phyloP scores from a whole-genome alignment of 2,797 vertebrate genomes.

The Cyprinella venusta region DNA sequence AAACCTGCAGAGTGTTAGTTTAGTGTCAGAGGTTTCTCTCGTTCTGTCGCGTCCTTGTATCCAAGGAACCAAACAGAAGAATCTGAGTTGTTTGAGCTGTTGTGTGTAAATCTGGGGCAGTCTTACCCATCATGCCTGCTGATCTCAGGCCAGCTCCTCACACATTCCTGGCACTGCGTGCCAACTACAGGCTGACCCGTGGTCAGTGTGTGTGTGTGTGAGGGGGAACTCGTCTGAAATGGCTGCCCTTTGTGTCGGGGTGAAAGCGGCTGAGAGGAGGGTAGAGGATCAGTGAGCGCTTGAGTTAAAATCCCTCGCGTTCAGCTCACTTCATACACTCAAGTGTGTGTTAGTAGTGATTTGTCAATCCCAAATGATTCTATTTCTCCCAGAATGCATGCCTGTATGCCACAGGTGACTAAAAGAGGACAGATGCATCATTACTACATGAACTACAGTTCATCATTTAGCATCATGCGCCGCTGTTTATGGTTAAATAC shows the following conservation, averaged over 20 bases:
- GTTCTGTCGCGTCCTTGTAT: not conserved
- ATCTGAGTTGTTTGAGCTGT: not conserved
- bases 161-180: not conserved
- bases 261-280: conserved; percentile 62
- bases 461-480: not conserved
- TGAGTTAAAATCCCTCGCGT: conserved; percentile 57
- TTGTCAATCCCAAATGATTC: not conserved
- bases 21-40: not conserved
- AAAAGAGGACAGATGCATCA: not conserved
- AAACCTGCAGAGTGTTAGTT: not conserved
- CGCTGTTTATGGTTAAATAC: not conserved
- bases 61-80: not conserved
- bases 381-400: not conserved
- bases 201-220: conserved; percentile 9
- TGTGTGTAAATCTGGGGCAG: conserved; percentile 29
- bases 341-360: not conserved
- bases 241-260: conserved; percentile 61
- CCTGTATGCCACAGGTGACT: conserved; percentile 5
- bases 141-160: conserved; percentile 38
- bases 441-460: too few species aligned
- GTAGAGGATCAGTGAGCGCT: conserved; percentile 54
- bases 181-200: conserved; percentile 33
- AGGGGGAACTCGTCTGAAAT: conserved; percentile 21
- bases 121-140: not conserved
- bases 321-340: not conserved